Conservation (phyloP, 37 sponge, comb jelly and placozoan species). For the Hormiphora californensis region DNA sequence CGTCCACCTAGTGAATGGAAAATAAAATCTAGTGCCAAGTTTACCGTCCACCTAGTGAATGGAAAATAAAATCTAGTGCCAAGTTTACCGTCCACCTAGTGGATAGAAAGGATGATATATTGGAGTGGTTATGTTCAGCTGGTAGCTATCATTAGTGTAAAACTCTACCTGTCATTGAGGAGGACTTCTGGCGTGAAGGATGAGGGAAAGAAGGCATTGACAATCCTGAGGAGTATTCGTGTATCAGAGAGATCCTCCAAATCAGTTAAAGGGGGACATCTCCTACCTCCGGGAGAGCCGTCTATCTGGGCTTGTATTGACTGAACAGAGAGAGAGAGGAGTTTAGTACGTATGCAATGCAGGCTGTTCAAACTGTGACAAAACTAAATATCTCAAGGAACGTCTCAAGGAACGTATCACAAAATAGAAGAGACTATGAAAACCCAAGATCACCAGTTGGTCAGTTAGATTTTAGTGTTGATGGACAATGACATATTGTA, state of each 20-base stretch:
- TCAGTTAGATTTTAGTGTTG: no score
- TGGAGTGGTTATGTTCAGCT: background rate
- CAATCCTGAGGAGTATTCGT: constrained; percentile 40
- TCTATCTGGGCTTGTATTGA: constrained; percentile 23
- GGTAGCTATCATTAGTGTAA: background rate
- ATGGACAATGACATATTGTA: background rate
- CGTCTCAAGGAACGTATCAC: no score
- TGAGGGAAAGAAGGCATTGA: constrained; percentile 73
- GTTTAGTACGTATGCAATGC: no score
- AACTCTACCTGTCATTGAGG: constrained; percentile 72
- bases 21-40: constrained; percentile 61
- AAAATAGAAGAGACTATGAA: no score
- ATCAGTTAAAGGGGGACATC: constrained; percentile 23
- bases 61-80: constrained; percentile 59
- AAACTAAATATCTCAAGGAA: no score
- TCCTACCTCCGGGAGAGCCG: background rate
- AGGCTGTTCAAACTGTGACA: no score
- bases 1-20: no score
- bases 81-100: constrained; percentile 85
- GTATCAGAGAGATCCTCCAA: constrained; percentile 44
- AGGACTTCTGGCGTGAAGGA: constrained; percentile 80
- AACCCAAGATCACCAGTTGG: no score
- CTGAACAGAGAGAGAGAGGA: no score
- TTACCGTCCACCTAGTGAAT: constrained; percentile 89
- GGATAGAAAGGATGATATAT: no score